Evolutionary conservation across 2,113 vertebrate species (phyloP).

Genomic region (Tetrax tetrax): DNA sequence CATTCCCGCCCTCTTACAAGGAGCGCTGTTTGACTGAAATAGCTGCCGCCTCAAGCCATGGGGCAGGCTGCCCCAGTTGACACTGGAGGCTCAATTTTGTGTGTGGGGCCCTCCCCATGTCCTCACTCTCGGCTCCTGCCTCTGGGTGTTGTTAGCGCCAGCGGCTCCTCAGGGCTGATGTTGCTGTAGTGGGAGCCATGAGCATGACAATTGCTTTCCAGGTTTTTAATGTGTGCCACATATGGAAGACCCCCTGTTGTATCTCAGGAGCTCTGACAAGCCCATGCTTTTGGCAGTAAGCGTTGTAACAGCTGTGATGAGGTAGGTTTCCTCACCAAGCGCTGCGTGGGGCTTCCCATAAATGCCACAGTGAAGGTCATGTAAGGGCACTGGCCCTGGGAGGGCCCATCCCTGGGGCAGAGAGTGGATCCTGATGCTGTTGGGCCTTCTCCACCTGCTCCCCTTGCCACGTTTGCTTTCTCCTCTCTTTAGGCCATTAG

Average conservation of each 20-base stretch:
- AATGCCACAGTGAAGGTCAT: not conserved
- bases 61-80: not conserved
- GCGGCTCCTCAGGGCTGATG: not conserved
- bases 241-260: not conserved
- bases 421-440: not conserved
- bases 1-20: not conserved
- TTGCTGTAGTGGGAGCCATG: not conserved
- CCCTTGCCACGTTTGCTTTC: not conserved
- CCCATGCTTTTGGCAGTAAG: conserved; percentile 26
- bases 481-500: conserved; percentile 73
- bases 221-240: conserved; percentile 1
- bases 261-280: conserved; percentile 13
- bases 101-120: not conserved
- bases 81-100: not conserved
- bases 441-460: not conserved
- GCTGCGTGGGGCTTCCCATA: not conserved
- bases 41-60: not conserved
- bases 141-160: accelerated
- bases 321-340: not conserved
- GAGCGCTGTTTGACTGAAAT: conserved; percentile 11
- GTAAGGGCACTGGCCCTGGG: not conserved
- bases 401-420: not conserved
- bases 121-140: not conserved
- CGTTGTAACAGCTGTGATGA: conserved; percentile 27
- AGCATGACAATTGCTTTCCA: conserved; percentile 31